Evolutionary conservation across 2,888 invertebrate genomes (phyloP).

Genomic region (Pteria penguin): DNA sequence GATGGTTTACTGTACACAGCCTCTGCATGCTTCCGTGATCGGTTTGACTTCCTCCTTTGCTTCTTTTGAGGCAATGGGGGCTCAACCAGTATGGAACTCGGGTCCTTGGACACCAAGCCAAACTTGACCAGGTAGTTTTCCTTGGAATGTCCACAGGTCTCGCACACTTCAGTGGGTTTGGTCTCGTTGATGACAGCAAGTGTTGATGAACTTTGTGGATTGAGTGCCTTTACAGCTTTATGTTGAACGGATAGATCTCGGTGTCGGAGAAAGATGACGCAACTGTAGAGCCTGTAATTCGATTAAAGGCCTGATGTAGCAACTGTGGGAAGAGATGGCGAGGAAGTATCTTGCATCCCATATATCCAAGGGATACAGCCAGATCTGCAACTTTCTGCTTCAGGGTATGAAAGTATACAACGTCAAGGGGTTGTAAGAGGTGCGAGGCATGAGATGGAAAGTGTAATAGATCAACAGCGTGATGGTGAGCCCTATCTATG

Average conservation of each 20-base stretch:
- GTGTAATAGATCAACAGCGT: background rate
- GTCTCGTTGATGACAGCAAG: background rate
- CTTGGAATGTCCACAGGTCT: background rate
- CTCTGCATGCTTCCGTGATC: background rate
- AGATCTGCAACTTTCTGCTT: background rate
- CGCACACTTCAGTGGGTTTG: background rate
- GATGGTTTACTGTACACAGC: too few relatives aligned
- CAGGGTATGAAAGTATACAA: background rate
- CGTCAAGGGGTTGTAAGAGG: background rate
- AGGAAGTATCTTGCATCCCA: background rate
- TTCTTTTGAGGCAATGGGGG: background rate
- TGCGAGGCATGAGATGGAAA: background rate
- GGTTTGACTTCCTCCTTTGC: background rate
- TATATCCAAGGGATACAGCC: background rate
- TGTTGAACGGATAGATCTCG: too few relatives aligned
- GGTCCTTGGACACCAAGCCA: background rate
- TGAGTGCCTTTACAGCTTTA: background rate
- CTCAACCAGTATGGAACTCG: background rate
- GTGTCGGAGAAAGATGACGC: too few relatives aligned
- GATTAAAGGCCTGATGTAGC: too few relatives aligned
- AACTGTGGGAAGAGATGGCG: background rate
- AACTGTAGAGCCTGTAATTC: too few relatives aligned
- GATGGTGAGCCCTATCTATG: background rate
- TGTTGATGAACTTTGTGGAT: background rate
- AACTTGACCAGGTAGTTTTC: background rate